Conservation (phyloP, 2,888 invertebrate genomes). For the Trichogramma dendrolimi region DNA sequence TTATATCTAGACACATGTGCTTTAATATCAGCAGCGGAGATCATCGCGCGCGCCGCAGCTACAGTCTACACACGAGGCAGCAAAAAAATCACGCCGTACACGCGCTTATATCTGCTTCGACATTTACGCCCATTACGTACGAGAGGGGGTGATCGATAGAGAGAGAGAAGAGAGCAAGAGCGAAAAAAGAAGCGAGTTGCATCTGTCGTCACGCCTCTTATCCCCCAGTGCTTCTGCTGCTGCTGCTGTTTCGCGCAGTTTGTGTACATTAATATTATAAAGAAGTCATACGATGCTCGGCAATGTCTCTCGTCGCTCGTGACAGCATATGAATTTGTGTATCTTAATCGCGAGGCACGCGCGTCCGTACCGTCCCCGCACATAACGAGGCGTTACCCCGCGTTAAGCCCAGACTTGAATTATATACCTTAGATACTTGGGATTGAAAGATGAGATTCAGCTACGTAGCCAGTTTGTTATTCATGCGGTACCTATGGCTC, state of each 20-base stretch:
- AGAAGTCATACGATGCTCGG: constrained; percentile 37
- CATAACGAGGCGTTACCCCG: neutral
- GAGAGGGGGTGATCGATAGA: constrained; percentile 20
- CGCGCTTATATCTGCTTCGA: too few species aligned
- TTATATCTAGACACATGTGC: too few species aligned
- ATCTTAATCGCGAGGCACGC: constrained; percentile 50
- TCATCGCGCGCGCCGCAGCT: too few species aligned
- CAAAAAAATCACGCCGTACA: too few species aligned
- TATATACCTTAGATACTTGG: neutral
- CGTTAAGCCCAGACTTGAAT: too few species aligned
- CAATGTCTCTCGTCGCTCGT: constrained; percentile 20
- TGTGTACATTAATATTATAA: constrained; percentile 10
- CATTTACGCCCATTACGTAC: too few species aligned
- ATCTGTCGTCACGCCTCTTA: constrained; percentile 51
- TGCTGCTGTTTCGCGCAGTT: too few species aligned
- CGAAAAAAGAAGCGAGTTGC: constrained; percentile 45
- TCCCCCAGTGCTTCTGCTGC: neutral
- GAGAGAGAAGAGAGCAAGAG: constrained; percentile 20
- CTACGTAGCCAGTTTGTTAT: too few species aligned
- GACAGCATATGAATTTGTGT: constrained; percentile 48
- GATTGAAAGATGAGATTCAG: constrained; percentile 13
- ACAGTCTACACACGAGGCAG: too few species aligned
- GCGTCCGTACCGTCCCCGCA: neutral
- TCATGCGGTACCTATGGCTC: too few species aligned
- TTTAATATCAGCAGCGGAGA: too few species aligned